Evolutionary conservation across 1,140 invertebrate species (phyloP), one percentile per base, ranked within the genome.

Genomic region (Trissolcus basalis): DNA sequence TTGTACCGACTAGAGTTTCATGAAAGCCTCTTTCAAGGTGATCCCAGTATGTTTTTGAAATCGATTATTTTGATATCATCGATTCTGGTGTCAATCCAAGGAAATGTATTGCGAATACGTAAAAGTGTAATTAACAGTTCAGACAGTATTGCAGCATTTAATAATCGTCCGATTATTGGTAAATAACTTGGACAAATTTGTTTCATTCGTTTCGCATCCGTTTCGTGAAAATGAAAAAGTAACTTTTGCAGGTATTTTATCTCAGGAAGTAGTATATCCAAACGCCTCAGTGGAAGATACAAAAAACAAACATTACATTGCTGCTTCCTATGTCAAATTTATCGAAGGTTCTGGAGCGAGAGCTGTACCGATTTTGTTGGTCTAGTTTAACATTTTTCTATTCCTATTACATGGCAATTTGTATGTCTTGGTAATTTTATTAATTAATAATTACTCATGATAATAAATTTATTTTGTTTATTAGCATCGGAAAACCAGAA

Each of bases 301-400:
- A 67, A 86, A 27, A 89, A 90, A 71, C 85, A 90, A 0, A 92
- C 92, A 27, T 74, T 96, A 93, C 78, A 94, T 98, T 47, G 92
- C 93, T 0, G 93, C 95, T 1, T 94, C 94, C 0, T 97, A 97
- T 81, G 94, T 97, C 0, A 97, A 97, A 85, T 94, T 91, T 85
- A 77, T 97, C 6, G 95, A 97, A 88, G 89, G 92, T 55, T 91
- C 92, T 9, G 96, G 96, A 10, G 96, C 93, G 7, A 89, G 93
- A 83, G 94, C 94, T 4, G 92, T 96, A 1, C 96, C 96, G 0
- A 93, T 97, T 27, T 27, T 27, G 19, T 78, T 90, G 92, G 95
- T 96, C 68, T 77, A 39, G 3, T 39, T 39, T 39, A 4, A 9
- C 36, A 48, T 16, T 65, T n/a, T n/a, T n/a, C n/a, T n/a, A n/a